A percentile compares a stretch with the other conserved stretches of the same genome.
Evolutionary conservation across 1,140 invertebrate genomes (phyloP).

Genomic region (Mycetomoellerius zeteki): DNA sequence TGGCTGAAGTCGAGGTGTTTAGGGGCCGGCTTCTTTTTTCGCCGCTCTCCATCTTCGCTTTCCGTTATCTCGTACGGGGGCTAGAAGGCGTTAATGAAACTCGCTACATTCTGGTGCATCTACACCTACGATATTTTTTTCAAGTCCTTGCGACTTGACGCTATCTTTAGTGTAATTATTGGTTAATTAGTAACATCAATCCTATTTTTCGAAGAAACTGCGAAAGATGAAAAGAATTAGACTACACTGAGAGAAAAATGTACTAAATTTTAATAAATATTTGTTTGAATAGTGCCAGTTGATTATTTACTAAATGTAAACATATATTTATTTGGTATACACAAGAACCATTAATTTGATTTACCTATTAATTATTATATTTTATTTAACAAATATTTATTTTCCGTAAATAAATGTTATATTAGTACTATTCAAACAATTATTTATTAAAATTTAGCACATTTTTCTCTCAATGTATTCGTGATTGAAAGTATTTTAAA

Average conservation of each 20-base stretch:
- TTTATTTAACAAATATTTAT: too few relatives aligned
- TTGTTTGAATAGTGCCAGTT: too few relatives aligned
- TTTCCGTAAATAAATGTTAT: too few relatives aligned
- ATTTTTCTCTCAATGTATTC: too few relatives aligned
- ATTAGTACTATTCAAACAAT: too few relatives aligned
- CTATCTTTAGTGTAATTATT: not conserved
- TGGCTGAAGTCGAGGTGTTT: slow-evolving; percentile 71
- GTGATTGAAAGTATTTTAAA: not conserved
- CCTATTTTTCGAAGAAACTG: not conserved
- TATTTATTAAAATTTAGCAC: too few relatives aligned
- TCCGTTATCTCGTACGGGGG: slow-evolving; percentile 45
- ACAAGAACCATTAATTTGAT: too few relatives aligned
- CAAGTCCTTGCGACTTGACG: not conserved
- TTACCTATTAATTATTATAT: too few relatives aligned
- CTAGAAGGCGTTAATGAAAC: slow-evolving; percentile 72
- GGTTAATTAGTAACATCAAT: not conserved
- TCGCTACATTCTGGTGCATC: slow-evolving; percentile 39
- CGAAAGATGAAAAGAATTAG: not conserved
- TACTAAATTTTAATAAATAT: too few relatives aligned
- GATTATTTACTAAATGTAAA: too few relatives aligned
- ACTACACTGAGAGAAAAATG: too few relatives aligned
- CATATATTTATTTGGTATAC: too few relatives aligned
- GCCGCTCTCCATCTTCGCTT: slow-evolving; percentile 31
- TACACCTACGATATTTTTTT: slow-evolving; percentile 4
- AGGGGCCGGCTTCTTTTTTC: slow-evolving; percentile 60